phyloP scores from a whole-genome alignment of 2,888 invertebrate species.

The Cabera pusaria region DNA sequence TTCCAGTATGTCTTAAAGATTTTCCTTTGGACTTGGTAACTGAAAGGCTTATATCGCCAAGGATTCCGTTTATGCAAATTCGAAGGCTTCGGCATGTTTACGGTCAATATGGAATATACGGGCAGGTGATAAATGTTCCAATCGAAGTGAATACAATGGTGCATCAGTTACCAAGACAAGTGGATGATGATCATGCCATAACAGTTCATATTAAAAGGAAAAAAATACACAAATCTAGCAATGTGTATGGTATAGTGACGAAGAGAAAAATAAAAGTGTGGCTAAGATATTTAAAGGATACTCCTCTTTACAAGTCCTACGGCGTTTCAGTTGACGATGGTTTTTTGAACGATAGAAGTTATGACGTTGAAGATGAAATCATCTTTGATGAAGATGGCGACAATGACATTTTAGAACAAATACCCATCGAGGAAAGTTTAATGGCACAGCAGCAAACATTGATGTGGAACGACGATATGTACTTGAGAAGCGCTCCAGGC shows the following conservation, averaged over 20 bases:
- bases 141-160: conserved; percentile 38
- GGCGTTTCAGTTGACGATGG: conserved; percentile 8
- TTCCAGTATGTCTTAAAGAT: conserved; percentile 17
- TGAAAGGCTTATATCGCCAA: conserved; percentile 27
- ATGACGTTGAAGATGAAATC: conserved; percentile 7
- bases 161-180: conserved; percentile 34
- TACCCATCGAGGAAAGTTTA: conserved; percentile 33
- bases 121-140: conserved; percentile 43
- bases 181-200: conserved; percentile 35
- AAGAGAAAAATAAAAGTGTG: conserved; percentile 15
- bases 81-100: conserved; percentile 36
- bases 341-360: conserved; percentile 7
- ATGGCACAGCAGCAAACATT: conserved; percentile 35
- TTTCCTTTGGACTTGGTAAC: conserved; percentile 21
- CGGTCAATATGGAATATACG: conserved; percentile 37
- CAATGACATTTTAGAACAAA: conserved; percentile 24
- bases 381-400: conserved; percentile 18
- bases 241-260: conserved; percentile 14
- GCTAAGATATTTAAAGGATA: conserved; percentile 6
- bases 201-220: conserved; percentile 22
- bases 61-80: conserved; percentile 42
- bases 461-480: conserved; percentile 34
- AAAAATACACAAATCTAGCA: conserved; percentile 15
- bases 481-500: conserved; percentile 31
- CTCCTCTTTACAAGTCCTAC: conserved; percentile 13